Conservation (phyloP, 23 tunicate species). For the Halocynthia aurantium region DNA sequence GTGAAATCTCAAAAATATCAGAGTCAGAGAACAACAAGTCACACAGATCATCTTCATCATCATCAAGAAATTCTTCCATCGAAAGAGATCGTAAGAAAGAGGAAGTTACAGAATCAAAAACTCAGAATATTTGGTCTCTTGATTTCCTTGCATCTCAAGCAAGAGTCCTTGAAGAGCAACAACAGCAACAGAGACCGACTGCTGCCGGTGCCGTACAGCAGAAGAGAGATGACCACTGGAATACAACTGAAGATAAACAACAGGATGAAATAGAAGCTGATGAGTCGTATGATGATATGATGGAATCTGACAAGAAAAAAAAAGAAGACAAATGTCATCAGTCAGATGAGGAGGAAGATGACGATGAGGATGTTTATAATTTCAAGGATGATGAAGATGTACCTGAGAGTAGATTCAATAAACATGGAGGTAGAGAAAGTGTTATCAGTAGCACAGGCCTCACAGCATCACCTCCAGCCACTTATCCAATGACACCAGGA, state of each 20-base stretch:
- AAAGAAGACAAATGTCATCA: neutral
- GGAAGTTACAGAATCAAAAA: conserved; percentile 58
- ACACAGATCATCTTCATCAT: conserved; percentile 56
- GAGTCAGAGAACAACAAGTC: conserved; percentile 11
- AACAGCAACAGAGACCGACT: conserved; percentile 10
- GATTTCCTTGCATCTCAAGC: conserved; percentile 87
- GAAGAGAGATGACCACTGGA: neutral
- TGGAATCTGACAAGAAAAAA: conserved; percentile 1
- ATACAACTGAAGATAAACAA: neutral
- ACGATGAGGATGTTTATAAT: conserved; percentile 40
- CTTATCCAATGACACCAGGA: conserved; percentile 26
- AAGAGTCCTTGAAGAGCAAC: conserved; percentile 76
- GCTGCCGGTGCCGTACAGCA: conserved; percentile 2
- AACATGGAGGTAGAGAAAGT: conserved; percentile 8
- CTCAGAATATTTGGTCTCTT: conserved; percentile 76
- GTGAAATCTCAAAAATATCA: neutral
- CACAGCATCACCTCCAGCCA: conserved; percentile 1
- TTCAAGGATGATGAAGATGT: conserved; percentile 57
- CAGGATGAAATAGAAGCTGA: neutral
- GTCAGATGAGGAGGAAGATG: neutral
- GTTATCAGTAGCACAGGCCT: conserved; percentile 17
- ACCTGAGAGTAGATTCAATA: neutral
- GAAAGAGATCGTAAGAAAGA: conserved; percentile 50
- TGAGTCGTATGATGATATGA: neutral
- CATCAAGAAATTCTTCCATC: conserved; percentile 64